phyloP scores from a whole-genome alignment of 2,113 vertebrate species.

The Copsychus sechellarum region DNA sequence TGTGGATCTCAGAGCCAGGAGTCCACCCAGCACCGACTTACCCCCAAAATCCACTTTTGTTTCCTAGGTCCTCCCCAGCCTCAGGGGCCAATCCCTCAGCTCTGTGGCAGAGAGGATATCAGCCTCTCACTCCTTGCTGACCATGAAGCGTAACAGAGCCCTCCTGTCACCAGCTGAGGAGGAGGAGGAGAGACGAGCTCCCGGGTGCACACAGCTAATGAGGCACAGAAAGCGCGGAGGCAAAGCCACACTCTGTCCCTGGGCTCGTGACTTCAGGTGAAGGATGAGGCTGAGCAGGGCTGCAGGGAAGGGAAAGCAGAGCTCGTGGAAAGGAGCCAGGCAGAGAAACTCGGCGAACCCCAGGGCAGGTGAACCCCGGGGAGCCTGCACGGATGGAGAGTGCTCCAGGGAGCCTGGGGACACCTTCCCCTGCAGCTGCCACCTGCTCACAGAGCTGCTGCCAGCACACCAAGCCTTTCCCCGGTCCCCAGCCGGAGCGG shows the following conservation, averaged over 20 bases:
- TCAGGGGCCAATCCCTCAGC: background rate
- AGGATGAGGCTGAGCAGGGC: background rate
- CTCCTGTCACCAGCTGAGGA: background rate
- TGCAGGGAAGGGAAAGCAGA: background rate
- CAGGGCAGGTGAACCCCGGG: background rate
- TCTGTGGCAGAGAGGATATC: background rate
- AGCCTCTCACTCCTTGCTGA: background rate
- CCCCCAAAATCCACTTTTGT: background rate
- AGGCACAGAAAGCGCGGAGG: background rate
- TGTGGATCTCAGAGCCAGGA: background rate
- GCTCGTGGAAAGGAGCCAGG: background rate
- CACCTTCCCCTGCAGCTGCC: background rate
- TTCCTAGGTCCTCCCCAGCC: background rate
- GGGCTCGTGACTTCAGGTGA: background rate
- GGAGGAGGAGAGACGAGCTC: background rate
- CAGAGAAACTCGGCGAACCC: background rate
- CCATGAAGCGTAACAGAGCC: background rate
- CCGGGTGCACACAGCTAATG: background rate
- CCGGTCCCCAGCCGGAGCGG: accelerated
- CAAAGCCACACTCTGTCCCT: background rate
- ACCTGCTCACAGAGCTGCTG: background rate
- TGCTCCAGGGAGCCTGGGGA: background rate
- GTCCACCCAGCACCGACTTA: background rate
- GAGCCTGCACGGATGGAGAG: background rate
- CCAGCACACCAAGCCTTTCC: background rate